Base-by-base conservation (phyloP, 2,113 vertebrate species). In the Chloroceryle aenea region DNA sequence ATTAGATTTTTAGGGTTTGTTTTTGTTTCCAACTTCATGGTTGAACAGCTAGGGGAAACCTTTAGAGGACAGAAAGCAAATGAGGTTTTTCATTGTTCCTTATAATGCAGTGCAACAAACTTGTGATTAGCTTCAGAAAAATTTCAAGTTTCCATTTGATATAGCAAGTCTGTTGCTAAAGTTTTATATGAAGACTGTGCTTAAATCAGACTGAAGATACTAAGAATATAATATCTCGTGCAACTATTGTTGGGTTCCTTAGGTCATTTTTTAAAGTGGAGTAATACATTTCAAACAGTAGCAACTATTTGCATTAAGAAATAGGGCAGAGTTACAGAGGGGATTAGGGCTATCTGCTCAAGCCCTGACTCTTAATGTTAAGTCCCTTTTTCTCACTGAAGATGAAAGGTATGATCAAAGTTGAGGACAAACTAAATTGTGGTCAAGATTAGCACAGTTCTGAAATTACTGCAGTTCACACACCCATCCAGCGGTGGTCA, bases 31-130 rank as follows among this genome's bases (percentile, higher is more conserved):
- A 73, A 17, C 56, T 89, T n/a, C n/a, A 42, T 81, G 58, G 81
- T 90, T 81, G 48, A 85, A 92, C 47, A 68, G 40, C 50, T 59
- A 87, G 40, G 12, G 71, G 73, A 95, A 85, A 90, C 9, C 12
- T 80, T 90, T 79, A 87, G 48, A 89, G 21, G 32, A 12, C 42
- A 73, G 73, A 68, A 80, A 85, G 11, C 10, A 93, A 93, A 85
- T 32, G 10, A 96, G 67, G 86, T 91, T 96, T 96, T 96, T 95
- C 43, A 92, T 89, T 94, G n/a, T 82, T 95, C 43, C 26, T 93
- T 83, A 83, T 90, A 96, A 95, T 68, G 38, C 42, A 90, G 47
- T 72, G n/a, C 76, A 97, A 97, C 34, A 93, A 93, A 91, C 38
- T 85, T 78, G 14, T 95, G 92, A 72, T 47, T 55, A 92, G 48